phyloP scores from a whole-genome alignment of 2,888 invertebrate genomes.

The Tetranychus truncatus region DNA sequence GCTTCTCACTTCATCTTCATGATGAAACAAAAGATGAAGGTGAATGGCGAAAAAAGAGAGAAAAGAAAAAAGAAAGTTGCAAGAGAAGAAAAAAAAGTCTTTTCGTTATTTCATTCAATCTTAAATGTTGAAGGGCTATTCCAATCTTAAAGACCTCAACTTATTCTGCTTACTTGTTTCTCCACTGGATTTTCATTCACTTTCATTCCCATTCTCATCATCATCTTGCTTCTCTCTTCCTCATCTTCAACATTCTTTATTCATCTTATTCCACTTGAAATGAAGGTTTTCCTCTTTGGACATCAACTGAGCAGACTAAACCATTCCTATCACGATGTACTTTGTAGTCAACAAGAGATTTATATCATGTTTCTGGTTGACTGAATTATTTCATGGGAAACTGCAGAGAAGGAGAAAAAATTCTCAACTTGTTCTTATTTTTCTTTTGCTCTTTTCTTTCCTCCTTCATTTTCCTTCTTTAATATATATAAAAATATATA shows the following conservation, averaged over 20 bases:
- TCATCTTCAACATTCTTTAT: too few relatives aligned
- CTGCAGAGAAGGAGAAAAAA: neutral
- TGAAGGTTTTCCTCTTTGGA: too few relatives aligned
- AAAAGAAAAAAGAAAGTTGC: neutral
- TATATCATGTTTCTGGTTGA: constrained; percentile 1
- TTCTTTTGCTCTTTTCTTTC: too few relatives aligned
- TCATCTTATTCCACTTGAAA: too few relatives aligned
- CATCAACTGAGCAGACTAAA: neutral
- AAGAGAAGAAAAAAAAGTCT: neutral
- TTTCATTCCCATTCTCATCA: too few relatives aligned
- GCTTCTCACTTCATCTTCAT: neutral
- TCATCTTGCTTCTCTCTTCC: too few relatives aligned
- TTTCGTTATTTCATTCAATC: too few relatives aligned
- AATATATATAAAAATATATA: too few relatives aligned
- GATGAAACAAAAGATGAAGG: neutral
- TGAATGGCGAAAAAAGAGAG: neutral
- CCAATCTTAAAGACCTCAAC: neutral
- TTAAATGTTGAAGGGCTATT: too few relatives aligned
- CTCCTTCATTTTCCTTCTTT: too few relatives aligned
- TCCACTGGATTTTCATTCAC: too few relatives aligned
- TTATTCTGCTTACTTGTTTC: neutral
- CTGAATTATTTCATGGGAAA: neutral
- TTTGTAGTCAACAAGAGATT: neutral
- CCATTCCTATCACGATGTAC: neutral
- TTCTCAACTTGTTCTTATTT: neutral